Evolutionary conservation across 1,140 invertebrate species (phyloP).

Genomic region (Drosophila repletoides): DNA sequence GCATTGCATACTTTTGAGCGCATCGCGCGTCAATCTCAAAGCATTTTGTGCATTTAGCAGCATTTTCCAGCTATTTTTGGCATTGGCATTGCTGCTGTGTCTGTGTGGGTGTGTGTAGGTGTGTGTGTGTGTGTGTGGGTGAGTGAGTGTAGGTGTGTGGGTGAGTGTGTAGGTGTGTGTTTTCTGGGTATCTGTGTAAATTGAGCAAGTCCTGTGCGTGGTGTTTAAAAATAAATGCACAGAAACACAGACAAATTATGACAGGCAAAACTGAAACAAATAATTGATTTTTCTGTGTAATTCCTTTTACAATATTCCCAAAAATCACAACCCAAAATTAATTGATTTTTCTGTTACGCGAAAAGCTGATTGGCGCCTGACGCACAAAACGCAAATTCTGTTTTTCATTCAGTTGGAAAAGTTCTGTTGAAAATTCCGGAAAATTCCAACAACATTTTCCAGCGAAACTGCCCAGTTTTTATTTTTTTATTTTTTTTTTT

Average conservation of each 20-base stretch:
- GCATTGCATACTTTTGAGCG: conserved; percentile 47
- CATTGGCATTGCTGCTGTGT: neutral
- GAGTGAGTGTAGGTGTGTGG: neutral
- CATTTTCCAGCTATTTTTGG: conserved; percentile 32
- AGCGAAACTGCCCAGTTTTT: too few relatives aligned
- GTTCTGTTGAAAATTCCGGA: too few relatives aligned
- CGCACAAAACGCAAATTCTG: too few relatives aligned
- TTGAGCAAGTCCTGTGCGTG: conserved; percentile 45
- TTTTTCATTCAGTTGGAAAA: too few relatives aligned
- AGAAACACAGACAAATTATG: conserved; percentile 64
- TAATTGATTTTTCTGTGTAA: conserved; percentile 25
- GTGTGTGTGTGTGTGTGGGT: conserved; percentile 11
- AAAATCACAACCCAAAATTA: too few relatives aligned
- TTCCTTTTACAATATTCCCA: neutral
- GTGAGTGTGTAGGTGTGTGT: neutral
- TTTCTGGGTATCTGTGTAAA: conserved; percentile 32
- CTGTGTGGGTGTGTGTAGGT: conserved; percentile 1
- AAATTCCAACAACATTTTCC: too few relatives aligned
- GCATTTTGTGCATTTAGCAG: conserved; percentile 30
- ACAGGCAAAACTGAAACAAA: conserved; percentile 8
- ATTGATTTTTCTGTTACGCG: too few relatives aligned
- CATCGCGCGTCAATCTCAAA: conserved; percentile 4
- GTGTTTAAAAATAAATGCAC: conserved; percentile 72
- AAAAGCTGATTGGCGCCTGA: too few relatives aligned
- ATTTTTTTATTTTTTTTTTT: too few relatives aligned